Evolutionary conservation across 2,113 vertebrate species (phyloP), one percentile per base, ranked within the genome.

Genomic region (Motacilla tschutschensis): DNA sequence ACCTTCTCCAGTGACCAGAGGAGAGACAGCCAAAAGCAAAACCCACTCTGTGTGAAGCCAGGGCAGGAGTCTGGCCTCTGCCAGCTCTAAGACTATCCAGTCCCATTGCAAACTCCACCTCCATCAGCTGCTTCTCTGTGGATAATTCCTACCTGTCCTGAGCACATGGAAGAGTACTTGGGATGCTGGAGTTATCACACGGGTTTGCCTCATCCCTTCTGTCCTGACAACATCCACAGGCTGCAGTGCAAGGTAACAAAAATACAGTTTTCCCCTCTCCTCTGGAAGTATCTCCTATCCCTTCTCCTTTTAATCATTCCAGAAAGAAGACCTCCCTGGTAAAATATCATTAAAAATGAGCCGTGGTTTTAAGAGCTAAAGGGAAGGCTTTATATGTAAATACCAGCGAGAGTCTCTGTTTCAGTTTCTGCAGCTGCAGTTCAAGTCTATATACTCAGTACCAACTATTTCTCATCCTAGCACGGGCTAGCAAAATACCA

Each of bases 271-370:
- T n/a, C 22, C 20, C 17, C 66, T 63, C 81, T 81, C 47, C 31
- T 77, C 51, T 47, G 17, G 53, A 76, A 57, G 40, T 28, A 51
- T 63, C 59, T 80, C 16, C 43, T 12, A 73, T 33, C 14, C 29
- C 71, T 60, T 60, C 57, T 71, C 41, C 46, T 29, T 87, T 59
- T 28, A 76, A 33, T 44, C 29, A 66, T 79, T 55, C 55, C 41
- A 63, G 57, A 46, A 86, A 38, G 51, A 85, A 87, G 44, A 41
- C 19, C 5, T 66, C 20, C 28, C 36, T 53, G 40, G 47, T 83
- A 85, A 92, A 82, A 70, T 26, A 59, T 81, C 48, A 76, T 72
- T 92, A 41, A 72, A 89, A 90, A 66, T n/a, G 22, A 60, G 41
- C 12, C 57, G 48, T 31, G n/a, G 29, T 65, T 91, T 91, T 69